Evolutionary conservation across 2,888 invertebrate species (phyloP).

Genomic region (Papilio elwesi): DNA sequence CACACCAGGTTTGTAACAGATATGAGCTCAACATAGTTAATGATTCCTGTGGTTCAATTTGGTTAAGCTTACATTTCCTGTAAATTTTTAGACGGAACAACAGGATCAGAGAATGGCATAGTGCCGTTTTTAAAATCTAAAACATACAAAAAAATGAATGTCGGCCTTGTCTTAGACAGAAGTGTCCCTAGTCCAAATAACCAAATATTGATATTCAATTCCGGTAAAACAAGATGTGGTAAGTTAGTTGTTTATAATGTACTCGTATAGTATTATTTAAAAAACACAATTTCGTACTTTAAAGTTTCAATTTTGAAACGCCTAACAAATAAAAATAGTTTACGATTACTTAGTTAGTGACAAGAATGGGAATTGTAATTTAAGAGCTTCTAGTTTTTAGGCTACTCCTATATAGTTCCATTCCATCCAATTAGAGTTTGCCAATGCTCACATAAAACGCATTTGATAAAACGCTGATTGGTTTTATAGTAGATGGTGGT

Average conservation of each 20-base stretch:
- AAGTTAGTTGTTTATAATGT: not conserved
- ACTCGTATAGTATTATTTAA: too few relatives aligned
- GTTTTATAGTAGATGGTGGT: too few relatives aligned
- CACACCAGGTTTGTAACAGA: constrained; percentile 2
- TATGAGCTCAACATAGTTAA: not conserved
- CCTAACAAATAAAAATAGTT: too few relatives aligned
- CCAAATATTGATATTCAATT: not conserved
- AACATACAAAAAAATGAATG: constrained; percentile 9
- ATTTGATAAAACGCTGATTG: too few relatives aligned
- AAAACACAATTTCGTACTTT: too few relatives aligned
- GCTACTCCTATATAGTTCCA: not conserved
- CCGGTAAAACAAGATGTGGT: constrained; percentile 6
- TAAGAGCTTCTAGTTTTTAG: too few relatives aligned
- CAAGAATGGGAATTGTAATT: too few relatives aligned
- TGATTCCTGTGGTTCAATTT: not conserved
- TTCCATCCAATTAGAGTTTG: not conserved
- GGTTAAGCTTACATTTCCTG: not conserved
- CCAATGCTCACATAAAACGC: too few relatives aligned
- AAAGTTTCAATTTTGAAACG: too few relatives aligned
- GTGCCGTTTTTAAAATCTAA: constrained; percentile 4
- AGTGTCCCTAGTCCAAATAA: not conserved
- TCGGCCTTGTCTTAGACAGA: constrained; percentile 7
- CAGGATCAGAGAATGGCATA: constrained; percentile 11
- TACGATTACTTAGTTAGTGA: too few relatives aligned
- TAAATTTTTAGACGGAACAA: constrained; percentile 11